Evolutionary conservation across 2,888 invertebrate species (phyloP).

Genomic region (Merodon equestris): DNA sequence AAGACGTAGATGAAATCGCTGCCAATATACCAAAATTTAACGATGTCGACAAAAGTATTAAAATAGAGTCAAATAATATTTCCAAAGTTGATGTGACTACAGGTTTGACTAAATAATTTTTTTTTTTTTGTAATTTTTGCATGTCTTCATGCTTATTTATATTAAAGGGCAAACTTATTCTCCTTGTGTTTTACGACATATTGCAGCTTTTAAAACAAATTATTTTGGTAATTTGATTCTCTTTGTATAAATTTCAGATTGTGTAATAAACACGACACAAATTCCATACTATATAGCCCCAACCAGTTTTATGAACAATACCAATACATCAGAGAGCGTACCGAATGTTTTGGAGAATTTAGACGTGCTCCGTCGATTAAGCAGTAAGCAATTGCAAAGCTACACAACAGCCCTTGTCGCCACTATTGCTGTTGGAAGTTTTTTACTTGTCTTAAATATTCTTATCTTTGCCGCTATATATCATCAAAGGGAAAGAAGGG

Average conservation of each 20-base stretch:
- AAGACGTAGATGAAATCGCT: constrained; percentile 72
- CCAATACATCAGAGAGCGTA: constrained; percentile 35
- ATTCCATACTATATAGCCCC: constrained; percentile 71
- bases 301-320: constrained; percentile 26
- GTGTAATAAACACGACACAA: constrained; percentile 84
- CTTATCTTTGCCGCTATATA: constrained; percentile 94
- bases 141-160: too few relatives aligned
- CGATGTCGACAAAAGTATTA: neutral
- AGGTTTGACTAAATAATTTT: neutral
- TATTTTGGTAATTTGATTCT: too few relatives aligned
- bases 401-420: constrained; percentile 93
- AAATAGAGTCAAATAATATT: neutral
- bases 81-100: constrained; percentile 1
- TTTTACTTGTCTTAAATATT: constrained; percentile 88
- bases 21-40: constrained; percentile 6
- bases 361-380: constrained; percentile 86
- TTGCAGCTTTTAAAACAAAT: too few relatives aligned
- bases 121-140: neutral
- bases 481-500: constrained; percentile 86
- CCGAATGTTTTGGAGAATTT: constrained; percentile 80
- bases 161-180: too few relatives aligned
- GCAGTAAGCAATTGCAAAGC: constrained; percentile 90
- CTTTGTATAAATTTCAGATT: constrained; percentile 79
- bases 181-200: too few relatives aligned
- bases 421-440: constrained; percentile 92